A percentile compares a stretch with the other conserved stretches of the same genome.
Conservation (phyloP, 2,888 invertebrate species). For the Nephrotoma flavescens region DNA sequence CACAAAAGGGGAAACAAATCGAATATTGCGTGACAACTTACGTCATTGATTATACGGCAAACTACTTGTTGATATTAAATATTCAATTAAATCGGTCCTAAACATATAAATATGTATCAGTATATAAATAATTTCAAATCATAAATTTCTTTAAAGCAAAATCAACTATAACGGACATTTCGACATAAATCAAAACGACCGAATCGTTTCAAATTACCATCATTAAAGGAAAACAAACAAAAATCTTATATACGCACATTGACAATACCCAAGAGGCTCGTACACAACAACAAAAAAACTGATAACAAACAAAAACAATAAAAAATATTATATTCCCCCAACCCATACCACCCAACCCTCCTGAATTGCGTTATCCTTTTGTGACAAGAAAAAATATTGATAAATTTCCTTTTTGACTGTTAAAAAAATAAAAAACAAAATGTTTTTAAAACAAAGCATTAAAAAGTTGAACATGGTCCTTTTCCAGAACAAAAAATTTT, state of each 20-base stretch:
- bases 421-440: neutral
- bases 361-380: neutral
- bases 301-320: neutral
- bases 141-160: neutral
- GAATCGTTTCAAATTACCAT: neutral
- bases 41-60: no score
- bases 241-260: neutral
- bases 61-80: no score
- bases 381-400: neutral
- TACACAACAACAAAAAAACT: neutral
- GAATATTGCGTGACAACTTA: no score
- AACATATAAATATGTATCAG: no score
- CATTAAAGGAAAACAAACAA: neutral
- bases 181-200: neutral
- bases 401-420: neutral
- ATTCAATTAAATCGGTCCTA: no score
- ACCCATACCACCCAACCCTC: neutral
- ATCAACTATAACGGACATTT: neutral
- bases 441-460: neutral
- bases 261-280: neutral
- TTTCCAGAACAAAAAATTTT: neutral
- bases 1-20: no score
- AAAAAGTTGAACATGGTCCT: neutral
- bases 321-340: neutral
- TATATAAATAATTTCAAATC: no score